Evolutionary conservation across 1,140 invertebrate genomes (phyloP), one percentile per base, ranked within the genome.

Genomic region (Drosophila kohkoa): DNA sequence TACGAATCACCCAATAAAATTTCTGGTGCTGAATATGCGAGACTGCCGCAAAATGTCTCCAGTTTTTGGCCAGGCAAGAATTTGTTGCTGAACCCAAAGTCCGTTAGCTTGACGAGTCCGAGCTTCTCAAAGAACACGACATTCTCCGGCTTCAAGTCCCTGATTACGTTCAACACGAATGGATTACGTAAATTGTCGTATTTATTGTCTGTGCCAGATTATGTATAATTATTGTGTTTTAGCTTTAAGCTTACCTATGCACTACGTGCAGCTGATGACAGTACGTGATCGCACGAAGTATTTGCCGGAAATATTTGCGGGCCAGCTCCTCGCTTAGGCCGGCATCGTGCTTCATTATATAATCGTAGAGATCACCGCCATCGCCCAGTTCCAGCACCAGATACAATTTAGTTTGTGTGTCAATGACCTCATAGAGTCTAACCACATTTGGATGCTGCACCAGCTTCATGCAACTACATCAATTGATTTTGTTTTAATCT

Each of bases 391-490:
- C 99, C 82, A 99, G 94, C 90, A 99, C 99, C 86, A 99, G 94
- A 93, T 98, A 98, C 69, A 99, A 93, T 93, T 99, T 98, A 64
- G 97, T 98, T 90, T 98, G 97, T 15, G 99, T 99, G 93, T 99
- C 99, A 90, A 99, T 99, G 51, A 99, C 98, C 95, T 99, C 98
- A 93, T 99, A 99, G 6, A 99, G 93, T 54, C 99, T 94, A 11
- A 99, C 99, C 20, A 99, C 98, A 94, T 99, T 98, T 38, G 96
- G 98, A 94, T 99, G 99, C 92, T 99, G 99, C 10, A 99, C 99
- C 81, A 99, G 93, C 93, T 99, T 99, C 99, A 99, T 99, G 92
- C 99, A 99, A 75, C 98, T 92, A 48, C 15, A 57, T n/a, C 13
- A 13, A 41, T 10, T 1, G 38, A 55, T 16, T 28, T 4, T 28